Evolutionary conservation across 1,140 invertebrate species (phyloP).

Genomic region (Drosophila neocordata): DNA sequence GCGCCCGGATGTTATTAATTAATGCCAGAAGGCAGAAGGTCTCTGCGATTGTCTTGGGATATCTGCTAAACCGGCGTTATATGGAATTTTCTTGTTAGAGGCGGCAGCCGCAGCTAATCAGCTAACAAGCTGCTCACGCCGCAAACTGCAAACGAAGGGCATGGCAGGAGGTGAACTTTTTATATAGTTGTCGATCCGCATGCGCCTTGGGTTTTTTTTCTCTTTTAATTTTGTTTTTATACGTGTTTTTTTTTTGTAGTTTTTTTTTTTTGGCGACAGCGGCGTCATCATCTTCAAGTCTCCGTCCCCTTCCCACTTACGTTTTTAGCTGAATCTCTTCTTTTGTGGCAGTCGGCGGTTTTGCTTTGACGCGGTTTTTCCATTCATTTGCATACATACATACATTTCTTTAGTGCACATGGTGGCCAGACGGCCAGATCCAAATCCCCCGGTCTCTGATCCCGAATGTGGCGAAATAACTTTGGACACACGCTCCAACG

Average conservation of each 20-base stretch:
- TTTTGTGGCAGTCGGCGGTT: slow-evolving; percentile 55
- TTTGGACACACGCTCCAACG: slow-evolving; percentile 68
- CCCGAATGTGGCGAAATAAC: slow-evolving; percentile 51
- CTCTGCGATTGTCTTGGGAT: slow-evolving; percentile 37
- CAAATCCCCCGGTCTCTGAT: not conserved
- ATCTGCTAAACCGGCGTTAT: slow-evolving; percentile 66
- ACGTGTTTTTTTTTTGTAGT: slow-evolving; percentile 3
- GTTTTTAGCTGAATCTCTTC: not conserved
- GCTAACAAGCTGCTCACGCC: slow-evolving; percentile 76
- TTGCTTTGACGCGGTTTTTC: slow-evolving; percentile 77
- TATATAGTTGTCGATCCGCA: slow-evolving; percentile 74
- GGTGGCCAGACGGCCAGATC: slow-evolving; percentile 54
- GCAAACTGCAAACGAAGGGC: slow-evolving; percentile 32
- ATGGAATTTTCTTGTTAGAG: slow-evolving; percentile 78
- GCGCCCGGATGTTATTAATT: slow-evolving; percentile 81
- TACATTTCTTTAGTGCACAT: slow-evolving; percentile 67
- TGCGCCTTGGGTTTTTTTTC: slow-evolving; percentile 39
- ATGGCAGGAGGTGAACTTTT: slow-evolving; percentile 30
- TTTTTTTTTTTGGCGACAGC: slow-evolving; percentile 41
- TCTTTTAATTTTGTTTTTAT: too few species aligned
- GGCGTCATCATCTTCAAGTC: slow-evolving; percentile 42
- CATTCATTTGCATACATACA: slow-evolving; percentile 80
- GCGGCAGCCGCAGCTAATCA: slow-evolving; percentile 63
- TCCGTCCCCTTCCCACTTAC: not conserved
- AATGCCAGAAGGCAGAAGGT: slow-evolving; percentile 59